Percentiles rank a stretch among this genome's conserved stretches.
Evolutionary conservation across 2,888 invertebrate genomes (phyloP).

Genomic region (Dasypogon diadema): DNA sequence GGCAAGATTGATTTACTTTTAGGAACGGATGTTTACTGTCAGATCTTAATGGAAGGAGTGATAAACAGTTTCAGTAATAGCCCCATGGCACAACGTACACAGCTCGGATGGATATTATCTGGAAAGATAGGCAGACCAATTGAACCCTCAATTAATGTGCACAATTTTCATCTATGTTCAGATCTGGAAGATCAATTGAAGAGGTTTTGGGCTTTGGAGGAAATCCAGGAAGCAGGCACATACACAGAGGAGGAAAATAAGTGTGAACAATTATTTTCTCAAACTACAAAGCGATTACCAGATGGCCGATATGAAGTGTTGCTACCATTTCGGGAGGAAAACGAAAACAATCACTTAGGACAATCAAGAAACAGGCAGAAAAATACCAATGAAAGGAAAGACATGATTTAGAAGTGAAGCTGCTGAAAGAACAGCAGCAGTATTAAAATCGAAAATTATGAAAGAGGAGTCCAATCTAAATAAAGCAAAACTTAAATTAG

Average conservation of each 20-base stretch:
- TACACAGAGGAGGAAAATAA: neutral
- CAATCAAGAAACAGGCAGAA: neutral
- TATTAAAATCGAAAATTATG: too few species aligned
- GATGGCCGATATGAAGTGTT: conserved; percentile 10
- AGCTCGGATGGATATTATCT: conserved; percentile 1
- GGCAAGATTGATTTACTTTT: conserved; percentile 22
- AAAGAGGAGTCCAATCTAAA: too few species aligned
- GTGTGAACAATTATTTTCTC: neutral
- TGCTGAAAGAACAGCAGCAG: too few species aligned
- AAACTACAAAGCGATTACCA: neutral
- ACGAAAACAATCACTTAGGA: neutral
- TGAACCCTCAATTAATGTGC: neutral
- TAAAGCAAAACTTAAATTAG: too few species aligned
- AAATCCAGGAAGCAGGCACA: too few species aligned
- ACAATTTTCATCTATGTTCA: neutral
- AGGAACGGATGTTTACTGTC: conserved; percentile 21
- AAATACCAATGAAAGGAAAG: too few species aligned
- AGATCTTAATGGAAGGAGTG: conserved; percentile 9
- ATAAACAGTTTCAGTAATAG: neutral
- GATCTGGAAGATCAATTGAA: neutral
- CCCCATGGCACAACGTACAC: conserved; percentile 24
- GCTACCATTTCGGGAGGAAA: neutral
- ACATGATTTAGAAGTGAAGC: too few species aligned
- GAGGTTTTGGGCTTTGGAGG: neutral
- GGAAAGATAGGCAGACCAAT: neutral